Conservation (phyloP, 2,113 vertebrate genomes). For the Psephotus haematonotus region DNA sequence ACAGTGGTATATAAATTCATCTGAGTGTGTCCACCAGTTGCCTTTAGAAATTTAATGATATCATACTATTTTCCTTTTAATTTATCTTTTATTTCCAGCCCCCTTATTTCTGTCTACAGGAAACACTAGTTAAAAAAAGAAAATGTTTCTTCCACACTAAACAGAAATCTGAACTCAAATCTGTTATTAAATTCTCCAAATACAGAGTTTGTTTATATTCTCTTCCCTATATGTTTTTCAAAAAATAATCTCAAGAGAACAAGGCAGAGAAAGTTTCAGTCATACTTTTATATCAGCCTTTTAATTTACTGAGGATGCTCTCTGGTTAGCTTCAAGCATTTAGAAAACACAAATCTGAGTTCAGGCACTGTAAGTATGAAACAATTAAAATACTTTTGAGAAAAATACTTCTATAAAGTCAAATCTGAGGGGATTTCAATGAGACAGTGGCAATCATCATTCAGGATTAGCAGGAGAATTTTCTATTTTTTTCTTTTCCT, state of each 20-base stretch:
- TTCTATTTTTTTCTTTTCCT: not conserved
- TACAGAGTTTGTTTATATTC: not conserved
- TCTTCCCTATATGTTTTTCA: not conserved
- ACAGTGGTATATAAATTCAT: not conserved
- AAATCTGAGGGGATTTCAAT: not conserved
- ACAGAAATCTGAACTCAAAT: not conserved
- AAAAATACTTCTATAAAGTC: not conserved
- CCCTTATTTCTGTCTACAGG: not conserved
- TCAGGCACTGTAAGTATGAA: not conserved
- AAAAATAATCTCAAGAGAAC: not conserved
- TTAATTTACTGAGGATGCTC: not conserved
- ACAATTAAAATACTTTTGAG: conserved; percentile 30
- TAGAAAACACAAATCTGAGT: not conserved
- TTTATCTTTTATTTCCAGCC: not conserved
- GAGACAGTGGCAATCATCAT: not conserved
- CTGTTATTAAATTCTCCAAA: not conserved
- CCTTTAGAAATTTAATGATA: not conserved
- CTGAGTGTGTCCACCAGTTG: not conserved
- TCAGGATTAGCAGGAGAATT: conserved; percentile 4
- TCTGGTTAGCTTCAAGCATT: not conserved
- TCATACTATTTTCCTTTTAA: not conserved
- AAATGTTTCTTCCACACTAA: not conserved
- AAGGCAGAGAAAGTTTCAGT: not conserved
- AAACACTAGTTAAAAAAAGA: not conserved
- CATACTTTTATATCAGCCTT: not conserved